Evolutionary conservation across 2,888 invertebrate species (phyloP).

Genomic region (Drosophila hamatofila): DNA sequence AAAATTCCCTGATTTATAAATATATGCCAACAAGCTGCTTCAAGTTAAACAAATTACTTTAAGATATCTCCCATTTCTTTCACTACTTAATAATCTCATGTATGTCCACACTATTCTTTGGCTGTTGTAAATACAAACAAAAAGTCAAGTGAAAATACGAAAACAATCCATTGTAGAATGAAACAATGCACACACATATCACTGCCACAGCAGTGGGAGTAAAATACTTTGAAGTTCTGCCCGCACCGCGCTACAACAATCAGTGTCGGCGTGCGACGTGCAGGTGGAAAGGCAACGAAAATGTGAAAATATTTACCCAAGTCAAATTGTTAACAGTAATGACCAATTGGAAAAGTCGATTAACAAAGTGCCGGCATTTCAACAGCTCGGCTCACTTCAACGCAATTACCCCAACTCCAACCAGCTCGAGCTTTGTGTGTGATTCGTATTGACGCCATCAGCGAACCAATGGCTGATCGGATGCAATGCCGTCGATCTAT

Average conservation of each 20-base stretch:
- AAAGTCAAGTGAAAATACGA: conserved; percentile 26
- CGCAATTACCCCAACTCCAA: conserved; percentile 23
- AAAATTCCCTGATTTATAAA: background rate
- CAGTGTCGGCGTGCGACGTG: conserved; percentile 13
- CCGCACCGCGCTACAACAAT: background rate
- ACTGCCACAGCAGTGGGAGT: background rate
- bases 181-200: background rate
- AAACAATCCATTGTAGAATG: background rate
- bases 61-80: background rate
- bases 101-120: too few species aligned
- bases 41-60: background rate
- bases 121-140: background rate
- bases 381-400: background rate
- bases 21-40: background rate
- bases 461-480: conserved; percentile 24
- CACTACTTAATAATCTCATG: background rate
- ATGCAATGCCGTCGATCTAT: conserved; percentile 15
- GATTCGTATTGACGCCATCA: conserved; percentile 8
- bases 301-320: conserved; percentile 68
- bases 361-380: conserved; percentile 45
- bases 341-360: conserved; percentile 65
- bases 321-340: conserved; percentile 68
- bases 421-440: background rate
- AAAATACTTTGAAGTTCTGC: conserved; percentile 41
- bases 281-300: conserved; percentile 56